Evolutionary conservation across 2,888 invertebrate species (phyloP), one percentile per base, ranked within the genome.

Genomic region (Volucella zonaria): DNA sequence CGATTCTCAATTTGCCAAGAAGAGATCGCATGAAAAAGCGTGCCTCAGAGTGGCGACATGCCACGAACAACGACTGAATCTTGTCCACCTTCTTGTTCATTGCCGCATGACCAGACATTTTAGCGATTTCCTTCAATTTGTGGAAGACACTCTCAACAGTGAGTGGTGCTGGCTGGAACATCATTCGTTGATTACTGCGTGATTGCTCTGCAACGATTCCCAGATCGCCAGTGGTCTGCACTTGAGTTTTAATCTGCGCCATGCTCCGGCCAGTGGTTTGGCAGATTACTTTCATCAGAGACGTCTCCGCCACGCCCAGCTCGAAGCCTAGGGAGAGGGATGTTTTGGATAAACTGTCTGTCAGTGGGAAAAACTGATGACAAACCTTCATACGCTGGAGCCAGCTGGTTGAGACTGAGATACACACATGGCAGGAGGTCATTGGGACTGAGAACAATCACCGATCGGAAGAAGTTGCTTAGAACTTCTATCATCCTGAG

Each of bases 1-100:
- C 99, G 88, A 99, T 98, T 59, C 99, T 94, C 74, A 99, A 93
- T 92, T 99, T 99, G 40, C 99, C 99, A 81, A 96, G 95, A 18
- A 99, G 91, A 0, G 97, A 98, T 87, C 99, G 93, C 68, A 98
- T 97, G 14, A 99, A 93, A 91, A 95, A 99, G 68, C 97, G 94
- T 0, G 98, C 97, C 92, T 99, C 99, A 0, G 95, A 95, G 81
- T 95, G 93, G 59, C 96, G 94, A 90, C 98, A 98, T 0, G 99
- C 97, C 0, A 99, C 97, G 90, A 99, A 96, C 91, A 99, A 93
- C 0, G 95, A 94, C 89, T 98, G 97, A 87, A 99, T 98, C 90
- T 96, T 96, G 88, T 96, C 96, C 3, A 97, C 95, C 92, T 99
- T 99, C 91, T 98, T 95, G n/a, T 93, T 92, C 87, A 95, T 94